Percentiles rank a stretch among this genome's conserved stretches.
Conservation (phyloP, 2,797 vertebrate species). For the Crocidura indochinensis region DNA sequence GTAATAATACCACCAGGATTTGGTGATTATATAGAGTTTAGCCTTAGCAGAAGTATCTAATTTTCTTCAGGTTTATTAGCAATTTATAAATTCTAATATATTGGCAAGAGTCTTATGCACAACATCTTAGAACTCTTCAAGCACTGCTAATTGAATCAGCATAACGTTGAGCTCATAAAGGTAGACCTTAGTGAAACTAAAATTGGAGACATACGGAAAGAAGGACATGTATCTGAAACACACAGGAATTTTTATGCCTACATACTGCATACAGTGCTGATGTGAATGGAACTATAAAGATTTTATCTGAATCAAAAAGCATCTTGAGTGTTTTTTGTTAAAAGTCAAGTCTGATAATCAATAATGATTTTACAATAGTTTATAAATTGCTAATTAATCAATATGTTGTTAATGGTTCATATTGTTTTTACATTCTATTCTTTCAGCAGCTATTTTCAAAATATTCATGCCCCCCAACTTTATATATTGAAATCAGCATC, state of each 20-base stretch:
- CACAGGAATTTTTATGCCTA: rapidly evolving
- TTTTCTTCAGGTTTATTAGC: too few relatives aligned
- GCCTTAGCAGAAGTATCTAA: background rate
- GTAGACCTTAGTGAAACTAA: rapidly evolving
- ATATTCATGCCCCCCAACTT: background rate
- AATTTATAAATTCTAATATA: too few relatives aligned
- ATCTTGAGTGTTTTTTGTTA: background rate
- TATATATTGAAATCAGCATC: background rate
- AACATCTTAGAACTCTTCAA: rapidly evolving
- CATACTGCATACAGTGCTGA: background rate
- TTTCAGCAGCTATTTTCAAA: conserved; percentile 45
- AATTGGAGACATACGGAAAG: too few relatives aligned
- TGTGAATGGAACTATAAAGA: conserved; percentile 1
- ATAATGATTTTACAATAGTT: background rate
- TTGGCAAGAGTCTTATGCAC: background rate
- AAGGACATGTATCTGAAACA: background rate
- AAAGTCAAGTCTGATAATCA: background rate
- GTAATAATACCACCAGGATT: background rate
- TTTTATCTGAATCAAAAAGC: background rate
- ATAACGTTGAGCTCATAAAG: rapidly evolving
- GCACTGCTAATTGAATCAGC: rapidly evolving
- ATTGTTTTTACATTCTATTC: background rate
- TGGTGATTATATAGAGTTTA: background rate
- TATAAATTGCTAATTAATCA: background rate
- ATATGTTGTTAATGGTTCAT: too few relatives aligned